A percentile compares a stretch with the other conserved stretches of the same genome.
Evolutionary conservation across 2,113 vertebrate species (phyloP).

Genomic region (Castor canadensis): DNA sequence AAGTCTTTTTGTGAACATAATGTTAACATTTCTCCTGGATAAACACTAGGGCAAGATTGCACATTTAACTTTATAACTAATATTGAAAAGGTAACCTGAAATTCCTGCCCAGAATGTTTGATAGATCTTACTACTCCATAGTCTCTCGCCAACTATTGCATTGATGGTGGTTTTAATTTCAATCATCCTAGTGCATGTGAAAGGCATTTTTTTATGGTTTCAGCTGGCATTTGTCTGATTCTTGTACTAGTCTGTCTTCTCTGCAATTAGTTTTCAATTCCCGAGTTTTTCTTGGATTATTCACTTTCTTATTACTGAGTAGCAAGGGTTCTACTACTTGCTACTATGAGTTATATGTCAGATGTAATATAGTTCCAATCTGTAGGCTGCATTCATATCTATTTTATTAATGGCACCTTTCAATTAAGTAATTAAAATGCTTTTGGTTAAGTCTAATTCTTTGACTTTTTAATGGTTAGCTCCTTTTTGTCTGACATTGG

Average conservation of each 20-base stretch:
- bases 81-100: neutral
- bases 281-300: neutral
- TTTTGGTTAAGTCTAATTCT: neutral
- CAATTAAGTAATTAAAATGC: neutral
- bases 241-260: neutral
- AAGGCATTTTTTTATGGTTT: neutral
- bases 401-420: neutral
- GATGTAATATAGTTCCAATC: neutral
- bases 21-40: conserved; percentile 35
- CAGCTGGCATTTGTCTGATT: neutral
- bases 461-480: neutral
- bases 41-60: conserved; percentile 3
- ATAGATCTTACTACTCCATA: neutral
- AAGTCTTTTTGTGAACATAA: conserved; percentile 49
- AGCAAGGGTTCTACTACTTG: neutral
- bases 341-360: neutral
- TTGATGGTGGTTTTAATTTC: neutral
- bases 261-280: neutral
- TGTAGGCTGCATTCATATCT: neutral
- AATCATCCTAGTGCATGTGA: neutral
- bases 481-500: neutral
- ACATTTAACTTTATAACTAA: conserved; percentile 41
- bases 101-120: neutral
- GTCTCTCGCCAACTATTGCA: neutral
- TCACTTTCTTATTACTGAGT: neutral